phyloP scores from a whole-genome alignment of 2,797 vertebrate species.

The Oreochromis mossambicus region DNA sequence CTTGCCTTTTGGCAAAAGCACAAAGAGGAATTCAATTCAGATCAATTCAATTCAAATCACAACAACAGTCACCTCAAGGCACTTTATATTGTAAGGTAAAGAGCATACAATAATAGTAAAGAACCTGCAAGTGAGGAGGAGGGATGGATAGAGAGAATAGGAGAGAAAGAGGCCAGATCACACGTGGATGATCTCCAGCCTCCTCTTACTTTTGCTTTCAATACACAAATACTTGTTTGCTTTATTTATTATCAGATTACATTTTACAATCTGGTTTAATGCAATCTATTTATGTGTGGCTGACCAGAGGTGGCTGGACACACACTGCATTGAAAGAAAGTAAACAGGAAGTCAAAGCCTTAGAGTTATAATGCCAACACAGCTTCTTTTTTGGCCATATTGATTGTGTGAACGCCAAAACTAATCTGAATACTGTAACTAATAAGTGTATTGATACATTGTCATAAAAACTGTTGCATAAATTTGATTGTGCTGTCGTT shows the following conservation, averaged over 20 bases:
- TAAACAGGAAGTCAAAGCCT: not conserved
- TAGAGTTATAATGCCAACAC: not conserved
- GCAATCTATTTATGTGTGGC: not conserved
- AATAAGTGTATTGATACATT: not conserved
- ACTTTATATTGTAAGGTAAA: too few relatives aligned
- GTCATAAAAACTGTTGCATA: not conserved
- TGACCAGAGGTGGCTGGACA: not conserved
- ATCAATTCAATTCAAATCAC: too few relatives aligned
- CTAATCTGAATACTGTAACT: not conserved
- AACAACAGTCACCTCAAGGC: too few relatives aligned
- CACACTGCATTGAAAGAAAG: not conserved
- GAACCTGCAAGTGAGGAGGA: not conserved
- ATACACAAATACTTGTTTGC: not conserved
- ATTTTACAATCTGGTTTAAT: not conserved
- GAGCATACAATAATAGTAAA: too few relatives aligned
- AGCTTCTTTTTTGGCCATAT: not conserved
- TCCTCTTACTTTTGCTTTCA: not conserved
- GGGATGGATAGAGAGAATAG: too few relatives aligned
- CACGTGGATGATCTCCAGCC: too few relatives aligned
- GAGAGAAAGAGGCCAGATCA: too few relatives aligned
- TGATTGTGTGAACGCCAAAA: not conserved
- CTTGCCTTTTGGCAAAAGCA: not conserved
- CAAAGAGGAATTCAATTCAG: not conserved
- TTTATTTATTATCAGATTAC: not conserved
- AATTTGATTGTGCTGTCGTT: not conserved